Base-by-base conservation (phyloP, 2,797 vertebrate genomes). In the Bothrops alternatus region DNA sequence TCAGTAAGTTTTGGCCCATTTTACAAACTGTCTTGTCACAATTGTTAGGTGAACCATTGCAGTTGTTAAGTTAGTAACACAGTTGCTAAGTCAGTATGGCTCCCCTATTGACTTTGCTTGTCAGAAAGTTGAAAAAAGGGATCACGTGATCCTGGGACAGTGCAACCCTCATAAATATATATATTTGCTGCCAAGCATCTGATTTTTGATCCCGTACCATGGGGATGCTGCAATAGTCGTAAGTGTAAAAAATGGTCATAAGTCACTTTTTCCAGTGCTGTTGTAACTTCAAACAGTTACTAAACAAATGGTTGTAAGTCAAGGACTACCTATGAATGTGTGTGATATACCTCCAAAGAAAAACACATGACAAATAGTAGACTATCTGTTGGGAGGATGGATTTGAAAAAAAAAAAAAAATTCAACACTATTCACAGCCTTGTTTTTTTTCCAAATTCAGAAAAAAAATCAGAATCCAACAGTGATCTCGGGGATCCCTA, bases 361-460 rank as follows among this genome's bases (percentile, higher is more conserved):
- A 94, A 95, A 89, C 50, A 95, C 37, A 88, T 50, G n/a, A 2
- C 42, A 87, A 94, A 90, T 16, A 93, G 92, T n/a, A 94, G 60
- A 91, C 20, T 73, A 28, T 3, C 37, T 55, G 32, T 25, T 88
- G n/a, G 73, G 16, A 65, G 25, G 37, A 87, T 73, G 58, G 47
- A 20, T 90, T 56, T 32, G 63, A 6, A 90, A 42, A 42, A 42
- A 42, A 32, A 32, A 32, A 42, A 42, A 42, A 42, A 42, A 2
- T 82, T 10, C 18, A 53, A 56, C 26, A 57, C 61, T 87, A 6
- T 90, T 55, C n/a, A 50, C 50, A 42, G 57, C 42, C 42, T 57
- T 32, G 32, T 7, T n/a, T n/a, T 7, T 55, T 61, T n/a, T 91
- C 10, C 32, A 56, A 42, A 85, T 58, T 25, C 18, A 87, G 20